Evolutionary conservation across 1,140 invertebrate genomes (phyloP).

Genomic region (Microplitis mediator): DNA sequence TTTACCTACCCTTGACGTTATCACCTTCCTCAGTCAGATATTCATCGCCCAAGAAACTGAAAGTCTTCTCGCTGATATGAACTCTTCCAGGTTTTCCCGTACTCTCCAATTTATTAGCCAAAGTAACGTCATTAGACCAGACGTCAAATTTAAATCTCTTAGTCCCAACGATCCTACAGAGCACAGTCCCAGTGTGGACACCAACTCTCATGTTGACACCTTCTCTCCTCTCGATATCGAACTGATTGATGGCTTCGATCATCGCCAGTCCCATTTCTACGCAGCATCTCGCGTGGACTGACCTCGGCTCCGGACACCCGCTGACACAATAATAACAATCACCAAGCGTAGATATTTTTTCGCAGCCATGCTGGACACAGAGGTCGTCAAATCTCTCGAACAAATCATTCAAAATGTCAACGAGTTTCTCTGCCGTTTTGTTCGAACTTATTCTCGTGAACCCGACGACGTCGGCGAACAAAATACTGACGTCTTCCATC

Average conservation of each 20-base stretch:
- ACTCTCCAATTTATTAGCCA: conserved; percentile 91
- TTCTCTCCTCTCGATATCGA: conserved; percentile 83
- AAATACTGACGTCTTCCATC: conserved; percentile 94
- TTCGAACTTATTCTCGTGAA: conserved; percentile 98
- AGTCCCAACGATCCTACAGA: conserved; percentile 89
- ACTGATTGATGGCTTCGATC: conserved; percentile 87
- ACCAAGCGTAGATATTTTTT: conserved; percentile 93
- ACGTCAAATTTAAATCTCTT: conserved; percentile 92
- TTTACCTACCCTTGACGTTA: conserved; percentile 75
- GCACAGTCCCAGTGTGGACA: conserved; percentile 87
- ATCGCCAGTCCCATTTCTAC: conserved; percentile 88
- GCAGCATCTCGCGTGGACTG: conserved; percentile 87
- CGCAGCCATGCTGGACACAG: conserved; percentile 81
- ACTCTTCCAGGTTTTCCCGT: conserved; percentile 86
- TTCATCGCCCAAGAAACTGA: conserved; percentile 77
- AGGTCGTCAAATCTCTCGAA: conserved; percentile 95
- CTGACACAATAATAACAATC: conserved; percentile 96
- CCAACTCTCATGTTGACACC: conserved; percentile 93
- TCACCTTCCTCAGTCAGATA: conserved; percentile 88
- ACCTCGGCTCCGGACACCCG: conserved; percentile 85
- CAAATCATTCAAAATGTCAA: conserved; percentile 90
- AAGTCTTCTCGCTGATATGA: conserved; percentile 90
- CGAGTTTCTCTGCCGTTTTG: conserved; percentile 87
- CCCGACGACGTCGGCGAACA: conserved; percentile 98
- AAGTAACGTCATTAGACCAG: conserved; percentile 91